Conservation (phyloP, 2,797 vertebrate species). For the Hylomyscus alleni region DNA sequence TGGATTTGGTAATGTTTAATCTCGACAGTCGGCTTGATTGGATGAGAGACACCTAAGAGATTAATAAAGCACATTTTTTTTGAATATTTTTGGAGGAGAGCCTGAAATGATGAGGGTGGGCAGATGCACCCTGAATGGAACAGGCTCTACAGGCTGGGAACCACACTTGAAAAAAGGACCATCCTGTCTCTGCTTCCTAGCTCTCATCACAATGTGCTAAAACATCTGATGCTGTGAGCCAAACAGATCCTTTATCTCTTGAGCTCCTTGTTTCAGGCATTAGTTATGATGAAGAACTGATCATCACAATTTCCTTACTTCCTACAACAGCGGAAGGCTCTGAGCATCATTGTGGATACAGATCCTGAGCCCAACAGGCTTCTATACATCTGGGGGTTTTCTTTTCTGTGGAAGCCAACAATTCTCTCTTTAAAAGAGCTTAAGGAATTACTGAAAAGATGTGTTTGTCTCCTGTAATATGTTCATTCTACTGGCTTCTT, state of each 20-base stretch:
- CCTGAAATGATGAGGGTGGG: not conserved
- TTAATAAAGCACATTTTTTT: not conserved
- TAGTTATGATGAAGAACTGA: not conserved
- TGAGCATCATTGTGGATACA: not conserved
- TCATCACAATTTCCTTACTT: not conserved
- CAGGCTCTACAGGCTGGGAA: not conserved
- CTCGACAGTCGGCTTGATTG: too few species aligned
- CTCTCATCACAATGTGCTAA: not conserved
- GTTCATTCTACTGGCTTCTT: not conserved
- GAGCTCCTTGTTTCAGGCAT: not conserved
- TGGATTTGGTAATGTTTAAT: not conserved
- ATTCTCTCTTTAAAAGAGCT: not conserved
- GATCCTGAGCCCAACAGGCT: not conserved
- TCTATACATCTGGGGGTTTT: not conserved
- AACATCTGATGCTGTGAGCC: not conserved
- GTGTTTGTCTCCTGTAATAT: not conserved
- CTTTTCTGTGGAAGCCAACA: not conserved
- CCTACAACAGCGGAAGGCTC: not conserved
- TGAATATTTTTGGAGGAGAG: not conserved
- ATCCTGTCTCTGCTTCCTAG: not conserved
- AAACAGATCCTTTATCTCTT: not conserved
- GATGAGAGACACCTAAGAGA: not conserved
- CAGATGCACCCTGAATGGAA: not conserved
- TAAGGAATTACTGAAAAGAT: not conserved
- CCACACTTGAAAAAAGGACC: not conserved